Evolutionary conservation across 2,888 invertebrate species (phyloP), one percentile per base, ranked within the genome.

Genomic region (Caenorhabditis auriculariae): DNA sequence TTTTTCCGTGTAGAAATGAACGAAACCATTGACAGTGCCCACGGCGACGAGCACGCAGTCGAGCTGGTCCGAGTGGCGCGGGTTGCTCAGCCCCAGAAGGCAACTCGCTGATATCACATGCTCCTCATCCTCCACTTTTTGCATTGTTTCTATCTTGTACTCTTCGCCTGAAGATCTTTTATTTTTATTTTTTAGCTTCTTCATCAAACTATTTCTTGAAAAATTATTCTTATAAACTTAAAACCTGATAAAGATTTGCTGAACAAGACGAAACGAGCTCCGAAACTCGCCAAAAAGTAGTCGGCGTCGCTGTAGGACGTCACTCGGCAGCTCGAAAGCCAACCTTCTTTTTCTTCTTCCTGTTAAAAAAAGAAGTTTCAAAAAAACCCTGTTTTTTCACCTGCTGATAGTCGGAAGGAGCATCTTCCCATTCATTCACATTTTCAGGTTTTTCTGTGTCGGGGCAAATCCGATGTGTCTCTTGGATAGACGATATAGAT

Each of bases 1-100:
- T 7, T 72, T 69, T 44, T 78, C 76, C 2, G 78, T 77, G 57
- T 66, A 78, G 60, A 78, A 77, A 41, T 65, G 48, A 3, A 68
- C 67, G 27, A 47, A 48, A 21, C 70, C 70, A 37, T 63, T 52
- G 12, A 60, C 52, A 1, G 61, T 63, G 32, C 70, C 70, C 19
- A 66, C 17, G 12, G 63, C 62, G 15, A 62, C 43, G n/a, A n/a
- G 15, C 3, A 68, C 41, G 27, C 60, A 68, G 49, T 70, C 70
- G 29, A 68, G 38, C 4, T 56, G 55, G 17, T 70, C 67, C 9
- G 48, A 46, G 21, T 60, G 59, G n/a, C 70, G 48, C 1, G 48
- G 17, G 43, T 54, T 67, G 12, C 62, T 54, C 23, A 70, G 52
- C 7, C 59, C 70, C 38, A 70, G 68, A 15, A 67, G 24, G 12